Base-by-base conservation (phyloP, 2,888 invertebrate species). In the Clostera curtula region DNA sequence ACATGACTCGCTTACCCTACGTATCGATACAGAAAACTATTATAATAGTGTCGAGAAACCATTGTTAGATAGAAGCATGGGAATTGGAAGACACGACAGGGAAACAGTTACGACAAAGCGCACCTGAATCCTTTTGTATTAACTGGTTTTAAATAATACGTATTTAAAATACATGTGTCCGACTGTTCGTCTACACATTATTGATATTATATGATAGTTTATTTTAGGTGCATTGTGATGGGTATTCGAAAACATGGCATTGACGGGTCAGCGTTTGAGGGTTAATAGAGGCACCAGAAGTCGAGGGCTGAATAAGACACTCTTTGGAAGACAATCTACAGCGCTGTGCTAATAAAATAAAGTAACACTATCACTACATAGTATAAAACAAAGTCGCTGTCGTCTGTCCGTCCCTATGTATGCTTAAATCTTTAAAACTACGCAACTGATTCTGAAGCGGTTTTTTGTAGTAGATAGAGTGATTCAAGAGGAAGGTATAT, bases 131-230 rank as follows among this genome's bases (percentile, higher is more conserved):
- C 53, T 49, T 49, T 46, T 38, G 43, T 57, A 68, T 67, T 59
- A 82, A 82, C 83, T 73, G 75, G 83, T 83, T 80, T 57, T 60
- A 40, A 64, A 83, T 79, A 83, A 82, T 80, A 74, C 66, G 68
- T 74, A 71, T 80, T 82, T 82, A 79, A 80, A 80, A 80, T 79
- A 83, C 80, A 82, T 80, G 75, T 82, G 80, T 82, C 72, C 67
- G 71, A 65, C 53, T 59, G 55, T 64, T 52, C 58, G 51, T 65
- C 69, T 70, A 76, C 75, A 65, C 74, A 80, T 76, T 80, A 80
- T 82, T 80, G 82, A 80, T 80, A 82, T 82, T 82, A 73, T 79
- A 80, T 77, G 80, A 80, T 79, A 80, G 80, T 82, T 80, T 82
- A 82, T 76, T 82, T 82, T 75, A 44, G 37, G 8, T 19, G 19